Conservation (phyloP, 1,140 invertebrate genomes). For the Hesperophylax magnus region DNA sequence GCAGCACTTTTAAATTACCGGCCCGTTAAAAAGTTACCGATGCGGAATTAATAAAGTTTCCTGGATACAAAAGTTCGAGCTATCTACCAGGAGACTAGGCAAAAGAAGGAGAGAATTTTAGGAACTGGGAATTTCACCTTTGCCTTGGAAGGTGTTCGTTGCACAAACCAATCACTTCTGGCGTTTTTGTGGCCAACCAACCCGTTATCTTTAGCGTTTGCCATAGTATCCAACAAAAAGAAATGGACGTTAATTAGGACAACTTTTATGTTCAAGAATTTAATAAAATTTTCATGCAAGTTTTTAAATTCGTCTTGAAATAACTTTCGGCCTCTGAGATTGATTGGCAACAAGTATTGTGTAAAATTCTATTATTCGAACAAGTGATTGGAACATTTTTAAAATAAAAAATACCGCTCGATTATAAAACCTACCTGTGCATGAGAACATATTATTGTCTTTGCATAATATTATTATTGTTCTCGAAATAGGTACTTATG, state of each 20-base stretch:
- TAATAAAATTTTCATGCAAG: background rate
- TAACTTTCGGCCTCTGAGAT: too few species aligned
- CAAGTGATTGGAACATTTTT: too few species aligned
- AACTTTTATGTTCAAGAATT: background rate
- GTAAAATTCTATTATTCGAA: too few species aligned
- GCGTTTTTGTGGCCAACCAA: constrained; percentile 24
- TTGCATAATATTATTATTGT: too few species aligned
- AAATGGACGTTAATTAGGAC: constrained; percentile 7
- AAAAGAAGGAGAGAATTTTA: too few species aligned
- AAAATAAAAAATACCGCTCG: too few species aligned
- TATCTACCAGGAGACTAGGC: too few species aligned
- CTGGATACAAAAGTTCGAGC: background rate
- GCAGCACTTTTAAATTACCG: constrained; percentile 21
- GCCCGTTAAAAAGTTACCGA: constrained; percentile 10
- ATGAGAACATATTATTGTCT: too few species aligned
- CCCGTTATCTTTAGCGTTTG: background rate
- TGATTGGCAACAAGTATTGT: too few species aligned
- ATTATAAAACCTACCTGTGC: too few species aligned
- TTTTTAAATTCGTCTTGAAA: too few species aligned
- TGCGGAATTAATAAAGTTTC: constrained; percentile 20
- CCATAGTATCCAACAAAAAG: background rate
- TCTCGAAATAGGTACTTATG: too few species aligned
- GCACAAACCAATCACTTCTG: constrained; percentile 28
- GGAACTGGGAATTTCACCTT: background rate
- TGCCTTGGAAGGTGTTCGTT: constrained; percentile 9